Percentiles rank a stretch among this genome's conserved stretches.
Evolutionary conservation across 2,888 invertebrate species (phyloP).

Genomic region (Cephus spinipes): DNA sequence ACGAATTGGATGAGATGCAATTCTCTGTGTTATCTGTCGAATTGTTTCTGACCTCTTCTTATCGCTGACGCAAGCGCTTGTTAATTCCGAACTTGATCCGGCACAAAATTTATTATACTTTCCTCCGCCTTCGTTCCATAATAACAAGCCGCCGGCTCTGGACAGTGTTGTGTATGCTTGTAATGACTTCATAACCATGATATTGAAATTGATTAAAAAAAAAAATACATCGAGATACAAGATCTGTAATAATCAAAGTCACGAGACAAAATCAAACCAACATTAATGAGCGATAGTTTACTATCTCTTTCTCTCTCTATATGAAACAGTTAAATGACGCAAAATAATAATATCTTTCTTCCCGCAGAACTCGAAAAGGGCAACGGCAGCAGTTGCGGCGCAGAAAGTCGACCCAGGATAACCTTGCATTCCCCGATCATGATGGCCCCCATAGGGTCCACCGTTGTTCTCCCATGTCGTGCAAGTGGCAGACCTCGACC

Average conservation of each 20-base stretch:
- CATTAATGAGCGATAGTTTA: neutral
- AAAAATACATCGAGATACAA: neutral
- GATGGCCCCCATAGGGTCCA: conserved; percentile 70
- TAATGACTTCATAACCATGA: too few species aligned
- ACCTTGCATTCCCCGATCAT: conserved; percentile 59
- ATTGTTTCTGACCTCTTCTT: neutral
- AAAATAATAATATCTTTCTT: neutral
- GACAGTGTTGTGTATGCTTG: too few species aligned
- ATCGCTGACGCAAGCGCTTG: neutral
- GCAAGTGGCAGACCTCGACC: conserved; percentile 74
- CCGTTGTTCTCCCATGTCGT: conserved; percentile 77
- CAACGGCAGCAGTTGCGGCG: conserved; percentile 17
- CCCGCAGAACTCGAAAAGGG: conserved; percentile 12
- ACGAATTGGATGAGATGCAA: neutral
- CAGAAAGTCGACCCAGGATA: conserved; percentile 44
- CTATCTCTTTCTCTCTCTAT: too few species aligned
- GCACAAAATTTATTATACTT: neutral
- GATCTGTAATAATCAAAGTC: neutral
- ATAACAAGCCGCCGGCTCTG: too few species aligned
- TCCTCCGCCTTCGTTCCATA: neutral
- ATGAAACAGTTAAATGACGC: fast-evolving
- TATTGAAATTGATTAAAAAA: too few species aligned
- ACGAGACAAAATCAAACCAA: neutral
- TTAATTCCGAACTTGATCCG: neutral
- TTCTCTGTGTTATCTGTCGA: neutral